These are phyloP conservation scores for Meandrusa payeni DNA, from an alignment of 2,888 invertebrate species.

Conservation along the genomic window DNA sequence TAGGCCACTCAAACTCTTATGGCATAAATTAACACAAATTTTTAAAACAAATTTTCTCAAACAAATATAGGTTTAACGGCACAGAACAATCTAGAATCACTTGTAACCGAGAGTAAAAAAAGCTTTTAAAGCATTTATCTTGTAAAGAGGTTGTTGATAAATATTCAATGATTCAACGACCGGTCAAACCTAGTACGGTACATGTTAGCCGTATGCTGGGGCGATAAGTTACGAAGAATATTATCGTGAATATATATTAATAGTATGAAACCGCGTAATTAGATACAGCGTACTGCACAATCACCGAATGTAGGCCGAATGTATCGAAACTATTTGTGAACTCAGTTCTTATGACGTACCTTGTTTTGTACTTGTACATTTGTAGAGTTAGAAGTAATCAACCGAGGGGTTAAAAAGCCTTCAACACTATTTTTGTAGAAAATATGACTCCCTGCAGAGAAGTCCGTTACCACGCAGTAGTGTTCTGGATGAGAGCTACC, in stretches of 20 bases:
- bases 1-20: too few species aligned
- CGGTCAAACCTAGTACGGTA: constrained; percentile 1
- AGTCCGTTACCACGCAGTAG: too few species aligned
- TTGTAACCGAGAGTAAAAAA: constrained; percentile 2
- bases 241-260: constrained; percentile 17
- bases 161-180: constrained; percentile 7
- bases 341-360: background rate
- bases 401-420: too few species aligned
- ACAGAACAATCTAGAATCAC: constrained; percentile 6
- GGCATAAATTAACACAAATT: too few species aligned
- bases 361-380: background rate
- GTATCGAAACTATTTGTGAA: constrained; percentile 6
- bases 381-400: too few species aligned
- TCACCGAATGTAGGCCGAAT: constrained; percentile 17
- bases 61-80: too few species aligned
- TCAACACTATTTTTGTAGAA: too few species aligned
- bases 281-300: constrained; percentile 11
- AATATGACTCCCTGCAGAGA: too few species aligned
- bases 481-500: too few species aligned
- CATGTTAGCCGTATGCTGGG: constrained; percentile 6
- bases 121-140: constrained; percentile 7
- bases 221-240: constrained; percentile 18
- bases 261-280: constrained; percentile 20
- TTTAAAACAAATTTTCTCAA: too few species aligned
- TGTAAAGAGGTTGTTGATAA: constrained; percentile 6